Base-by-base conservation (phyloP, 2,797 vertebrate species). In the Macropus fuliginosus region DNA sequence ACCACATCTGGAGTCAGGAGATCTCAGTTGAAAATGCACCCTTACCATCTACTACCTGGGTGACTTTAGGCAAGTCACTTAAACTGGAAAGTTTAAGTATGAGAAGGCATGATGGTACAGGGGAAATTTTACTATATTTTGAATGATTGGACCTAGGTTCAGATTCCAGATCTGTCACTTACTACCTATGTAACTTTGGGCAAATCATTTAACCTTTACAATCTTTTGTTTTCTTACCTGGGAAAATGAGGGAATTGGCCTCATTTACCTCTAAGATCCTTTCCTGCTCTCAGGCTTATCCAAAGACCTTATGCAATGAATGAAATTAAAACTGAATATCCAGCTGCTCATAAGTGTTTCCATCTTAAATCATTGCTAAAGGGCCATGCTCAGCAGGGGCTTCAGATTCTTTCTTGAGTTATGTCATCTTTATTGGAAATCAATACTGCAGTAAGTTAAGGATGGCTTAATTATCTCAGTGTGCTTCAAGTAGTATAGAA, bases 381-480 rank as follows among this genome's bases (percentile, higher is more conserved):
- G 66, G 31, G 34, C 74, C 3, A 5, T 54, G 55, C 91, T 87
- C 27, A 55, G 94, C 28, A 50, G 74, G 74, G 28, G 21, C 27
- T 54, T 27, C 16, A 18, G n/a, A 54, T 57, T 54, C 31, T 54
- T 1, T 52, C 50, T 92, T 92, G n/a, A 50, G 14, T 90, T n/a
- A 34, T 28, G 8, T n/a, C 34, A 55, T 92, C 74, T 24, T 56
- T 94, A 62, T 21, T 93, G 55, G 55, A 89, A 87, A 54, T 92
- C 55, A 40, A 50, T n/a, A 28, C 9, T 3, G 54, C 4, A 62
- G 89, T 29, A 59, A 90, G 93, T 93, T 90, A 91, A 81, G 59
- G 59, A 81, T 91, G 59, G 90, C 54, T 52, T 91, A 90, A 91
- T 89, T 89, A 90, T 93, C 90, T 59, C 56, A 57, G 31, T 52